Base-by-base conservation (phyloP, 2,113 vertebrate species). In the Cephalopholis sonnerati region DNA sequence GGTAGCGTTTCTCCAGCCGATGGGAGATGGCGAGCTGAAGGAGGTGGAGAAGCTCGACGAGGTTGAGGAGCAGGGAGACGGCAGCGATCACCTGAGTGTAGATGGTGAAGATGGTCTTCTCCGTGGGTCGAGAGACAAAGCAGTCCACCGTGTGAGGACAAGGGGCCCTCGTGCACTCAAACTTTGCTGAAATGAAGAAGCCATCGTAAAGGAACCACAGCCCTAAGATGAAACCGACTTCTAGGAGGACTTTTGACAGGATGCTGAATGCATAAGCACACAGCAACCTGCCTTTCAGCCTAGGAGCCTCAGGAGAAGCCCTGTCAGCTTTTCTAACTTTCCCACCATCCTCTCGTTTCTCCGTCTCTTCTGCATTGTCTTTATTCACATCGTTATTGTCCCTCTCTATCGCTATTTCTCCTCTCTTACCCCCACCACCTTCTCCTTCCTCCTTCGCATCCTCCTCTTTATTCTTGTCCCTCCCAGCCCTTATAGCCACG, bases 61-160 rank as follows among this genome's bases (percentile, higher is more conserved):
- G 64, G 90, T 99, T 99, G 77, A 99, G 97, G 48, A 96, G 71
- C 70, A 98, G 90, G 22, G 98, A 99, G 77, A 99, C 59, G 10
- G 90, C 74, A 0, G 97, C 97, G 3, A 98, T 96, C 74, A 93
- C 96, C 92, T 98, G 95, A 92, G 97, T 98, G 94, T 99, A 99
- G 88, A 99, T 94, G 88, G 97, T 99, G 88, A 99, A 99, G 91
- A 99, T 96, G 4, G 96, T 98, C 93, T 99, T 99, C 92, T 99
- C 98, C 0, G 97, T 99, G 80, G 98, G 98, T 10, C 98, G 96
- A 0, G 98, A 99, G 86, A 99, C 96, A 18, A 96, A 99, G 89
- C 98, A 99, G 87, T 99, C 97, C 86, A 99, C 98, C 0, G 62
- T 93, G 12, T 99, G 96, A 24, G 97, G 97, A 41, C 98, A 99